Evolutionary conservation across 2,888 invertebrate genomes (phyloP), one percentile per base, ranked within the genome.

Genomic region (Pyrrhia umbra): DNA sequence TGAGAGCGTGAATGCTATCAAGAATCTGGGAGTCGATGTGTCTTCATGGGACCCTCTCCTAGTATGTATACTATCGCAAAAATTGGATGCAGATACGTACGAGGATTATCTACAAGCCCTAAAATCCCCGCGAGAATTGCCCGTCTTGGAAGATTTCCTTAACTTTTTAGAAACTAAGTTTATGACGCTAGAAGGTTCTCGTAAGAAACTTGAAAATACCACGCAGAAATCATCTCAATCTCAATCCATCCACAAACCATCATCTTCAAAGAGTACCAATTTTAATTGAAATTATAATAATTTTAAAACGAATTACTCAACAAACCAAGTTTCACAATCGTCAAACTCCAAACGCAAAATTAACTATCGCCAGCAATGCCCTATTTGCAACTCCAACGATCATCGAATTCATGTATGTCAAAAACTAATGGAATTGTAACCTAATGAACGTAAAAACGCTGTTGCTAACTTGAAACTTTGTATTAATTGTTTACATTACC

Each of bases 21-120:
- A 60, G 15, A 59, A 57, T 15, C 16, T 57, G 10, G 47, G 57
- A 47, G 57, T 57, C 34, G 43, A 59, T 58, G 23, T 55, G 18
- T 13, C 47, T 9, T 52, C 52, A 9, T 62, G 61, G 61, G 55
- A 49, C 6, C 39, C 54, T 5, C 40, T 55, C 21, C 2, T 43
- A 1, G 59, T 60, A 21, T 46, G 37, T 47, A 37, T 60, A 18
- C 18, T 61, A 16, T 54, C 47, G 1, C 37, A 45, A 47, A 61
- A 61, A 47, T 25, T 54, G 21, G 61, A 54, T 13, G n/a, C 61
- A 1, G 61, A 61, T 8, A 61, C 54, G 15, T 45, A 47, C 18
- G 47, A 61, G n/a, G 60, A 61, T 30, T 47, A 45, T 39, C 37
- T 62, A 20, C 34, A 56, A 39, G 6, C 55, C 0, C 18, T 58